A percentile compares a stretch with the other conserved stretches of the same genome.
phyloP scores from a whole-genome alignment of 92 coral and sea anemone genomes.

The Meandrina meandrites region DNA sequence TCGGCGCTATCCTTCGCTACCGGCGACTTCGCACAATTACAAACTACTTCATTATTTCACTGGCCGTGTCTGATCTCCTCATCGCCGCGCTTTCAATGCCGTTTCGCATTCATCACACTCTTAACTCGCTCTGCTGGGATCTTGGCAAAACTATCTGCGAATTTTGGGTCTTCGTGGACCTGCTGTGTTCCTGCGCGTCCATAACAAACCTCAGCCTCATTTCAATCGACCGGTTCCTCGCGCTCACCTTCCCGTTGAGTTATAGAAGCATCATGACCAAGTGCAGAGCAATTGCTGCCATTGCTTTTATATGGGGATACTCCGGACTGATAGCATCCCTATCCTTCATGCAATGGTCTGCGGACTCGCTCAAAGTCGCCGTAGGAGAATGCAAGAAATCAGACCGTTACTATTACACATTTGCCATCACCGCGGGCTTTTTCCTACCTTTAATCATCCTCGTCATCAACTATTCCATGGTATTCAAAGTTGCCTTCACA shows the following conservation, averaged over 20 bases:
- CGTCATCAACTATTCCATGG: constrained; percentile 87
- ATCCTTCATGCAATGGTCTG: constrained; percentile 83
- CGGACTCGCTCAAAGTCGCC: constrained; percentile 44
- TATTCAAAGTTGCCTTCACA: constrained; percentile 85
- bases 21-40: constrained; percentile 90
- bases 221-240: constrained; percentile 87
- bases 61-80: constrained; percentile 91
- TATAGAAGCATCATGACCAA: constrained; percentile 88
- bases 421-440: constrained; percentile 80
- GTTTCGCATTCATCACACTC: constrained; percentile 89
- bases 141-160: constrained; percentile 79
- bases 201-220: constrained; percentile 85
- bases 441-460: constrained; percentile 81
- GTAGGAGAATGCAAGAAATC: constrained; percentile 70
- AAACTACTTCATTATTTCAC: constrained; percentile 92
- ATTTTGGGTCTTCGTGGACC: constrained; percentile 88
- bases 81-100: constrained; percentile 90
- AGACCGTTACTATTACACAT: constrained; percentile 83
- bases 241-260: constrained; percentile 85
- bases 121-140: constrained; percentile 85
- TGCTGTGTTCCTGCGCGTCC: constrained; percentile 84
- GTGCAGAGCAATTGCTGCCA: constrained; percentile 64
- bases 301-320: constrained; percentile 80
- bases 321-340: constrained; percentile 73
- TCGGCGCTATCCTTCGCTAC: constrained; percentile 80